These are phyloP conservation scores for Serrognathus titanus DNA, from an alignment of 2,888 invertebrate species.

Conservation along the genomic window DNA sequence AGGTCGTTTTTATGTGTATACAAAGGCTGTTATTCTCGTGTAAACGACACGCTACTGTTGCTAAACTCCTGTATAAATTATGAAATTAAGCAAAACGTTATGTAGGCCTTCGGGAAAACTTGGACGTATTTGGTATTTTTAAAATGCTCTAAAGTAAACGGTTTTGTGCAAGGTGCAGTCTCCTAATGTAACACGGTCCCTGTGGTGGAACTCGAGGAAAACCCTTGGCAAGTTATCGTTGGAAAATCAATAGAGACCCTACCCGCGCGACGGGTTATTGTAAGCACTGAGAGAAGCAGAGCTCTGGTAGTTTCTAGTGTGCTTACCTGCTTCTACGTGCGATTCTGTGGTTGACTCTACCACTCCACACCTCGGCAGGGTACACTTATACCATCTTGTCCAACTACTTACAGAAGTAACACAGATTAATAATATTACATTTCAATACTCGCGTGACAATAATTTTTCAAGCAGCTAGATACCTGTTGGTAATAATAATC, in stretches of 20 bases:
- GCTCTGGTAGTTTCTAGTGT: slow-evolving; percentile 10
- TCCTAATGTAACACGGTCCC: slow-evolving; percentile 26
- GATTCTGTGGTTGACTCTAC: no score
- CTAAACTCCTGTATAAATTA: no score
- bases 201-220: slow-evolving; percentile 27
- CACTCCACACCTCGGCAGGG: no score
- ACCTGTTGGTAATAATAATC: no score
- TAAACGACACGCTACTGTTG: background rate
- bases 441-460: no score
- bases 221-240: slow-evolving; percentile 29
- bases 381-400: no score
- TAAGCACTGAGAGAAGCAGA: slow-evolving; percentile 19
- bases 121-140: background rate
- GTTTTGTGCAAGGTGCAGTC: slow-evolving; percentile 22
- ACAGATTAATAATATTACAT: no score
- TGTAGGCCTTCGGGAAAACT: no score
- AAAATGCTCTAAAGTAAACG: slow-evolving; percentile 7
- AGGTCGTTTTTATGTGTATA: no score
- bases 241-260: slow-evolving; percentile 30
- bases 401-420: no score
- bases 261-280: slow-evolving; percentile 26
- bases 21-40: background rate
- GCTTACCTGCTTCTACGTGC: slow-evolving; percentile 17
- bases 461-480: no score
- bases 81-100: no score